Evolutionary conservation across 2,888 invertebrate genomes (phyloP), one percentile per base, ranked within the genome.

Genomic region (Colostygia pectinataria): DNA sequence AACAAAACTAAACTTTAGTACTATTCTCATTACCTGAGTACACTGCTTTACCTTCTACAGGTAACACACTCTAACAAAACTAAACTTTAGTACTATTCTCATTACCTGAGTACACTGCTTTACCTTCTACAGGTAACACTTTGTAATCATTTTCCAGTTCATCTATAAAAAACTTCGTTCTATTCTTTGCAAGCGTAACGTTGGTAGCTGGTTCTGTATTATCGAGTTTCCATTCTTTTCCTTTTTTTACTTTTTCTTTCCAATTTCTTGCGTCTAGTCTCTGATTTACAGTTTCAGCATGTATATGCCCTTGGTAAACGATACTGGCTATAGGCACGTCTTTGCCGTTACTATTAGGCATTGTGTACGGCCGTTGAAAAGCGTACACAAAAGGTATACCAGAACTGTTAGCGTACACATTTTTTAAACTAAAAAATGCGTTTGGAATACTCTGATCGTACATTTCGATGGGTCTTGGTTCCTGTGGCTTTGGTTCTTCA

Each of bases 381-480:
- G 77, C 71, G 14, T 80, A 80, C 0, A 75, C 53, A 13, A 78
- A 78, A 0, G 80, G 80, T 45, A 80, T 70, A 0, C 69, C 53
- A 0, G 64, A 61, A 9, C 59, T 56, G 9, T 69, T 71, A 23
- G 54, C 70, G 0, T 50, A n/a, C 0, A 44, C 2, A 7, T 44
- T 48, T 1, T 15, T 46, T 4, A 46, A 47, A 13, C 43, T 52
- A 7, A 56, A 55, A 10, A 52, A 31, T 14, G 42, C 18, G 6
- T 52, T 50, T 4, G 41, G 57, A 28, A 51, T 55, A 15, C 34
- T 34, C 24, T 14, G 61, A 18, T 50, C 23, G 33, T 46, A 44
- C 24, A 56, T 29, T 24, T 40, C 45, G 8, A 34, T 36, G 0
- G 7, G 38, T 27, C 6, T 38, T 2, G 23, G 32, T 12, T 9